Percentiles rank a stretch among this genome's conserved stretches.
phyloP scores from a whole-genome alignment of 2,888 invertebrate species.

The Deroplatys truncata region DNA sequence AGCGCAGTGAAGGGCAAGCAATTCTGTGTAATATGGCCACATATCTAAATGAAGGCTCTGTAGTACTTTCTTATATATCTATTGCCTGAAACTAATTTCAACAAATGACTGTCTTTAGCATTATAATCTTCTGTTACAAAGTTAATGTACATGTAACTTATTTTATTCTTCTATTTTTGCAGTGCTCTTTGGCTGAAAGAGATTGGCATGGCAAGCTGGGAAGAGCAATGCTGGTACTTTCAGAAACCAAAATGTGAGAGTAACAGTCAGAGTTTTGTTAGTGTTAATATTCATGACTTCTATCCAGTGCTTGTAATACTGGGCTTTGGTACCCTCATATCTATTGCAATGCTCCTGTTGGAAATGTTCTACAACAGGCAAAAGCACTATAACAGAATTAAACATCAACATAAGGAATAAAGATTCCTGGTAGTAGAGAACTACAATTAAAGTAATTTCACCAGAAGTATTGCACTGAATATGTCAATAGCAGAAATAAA shows the following conservation, averaged over 20 bases:
- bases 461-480: no score
- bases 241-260: neutral
- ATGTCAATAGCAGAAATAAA: no score
- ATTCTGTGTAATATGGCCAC: no score
- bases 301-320: neutral
- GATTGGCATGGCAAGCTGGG: neutral
- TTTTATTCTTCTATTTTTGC: neutral
- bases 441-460: no score
- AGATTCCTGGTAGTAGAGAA: no score
- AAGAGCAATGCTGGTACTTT: neutral
- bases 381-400: neutral
- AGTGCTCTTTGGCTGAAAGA: neutral
- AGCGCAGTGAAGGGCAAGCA: no score
- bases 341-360: neutral
- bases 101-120: no score
- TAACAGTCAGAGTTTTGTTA: neutral
- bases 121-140: no score
- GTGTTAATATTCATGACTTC: slow-evolving; percentile 1
- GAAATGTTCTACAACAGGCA: neutral
- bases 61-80: no score
- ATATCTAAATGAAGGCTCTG: no score
- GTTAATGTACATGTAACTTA: neutral
- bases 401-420: neutral
- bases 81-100: no score
- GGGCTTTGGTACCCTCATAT: neutral